Evolutionary conservation across 2,113 vertebrate species (phyloP).

Genomic region (Semicossyphus pulcher): DNA sequence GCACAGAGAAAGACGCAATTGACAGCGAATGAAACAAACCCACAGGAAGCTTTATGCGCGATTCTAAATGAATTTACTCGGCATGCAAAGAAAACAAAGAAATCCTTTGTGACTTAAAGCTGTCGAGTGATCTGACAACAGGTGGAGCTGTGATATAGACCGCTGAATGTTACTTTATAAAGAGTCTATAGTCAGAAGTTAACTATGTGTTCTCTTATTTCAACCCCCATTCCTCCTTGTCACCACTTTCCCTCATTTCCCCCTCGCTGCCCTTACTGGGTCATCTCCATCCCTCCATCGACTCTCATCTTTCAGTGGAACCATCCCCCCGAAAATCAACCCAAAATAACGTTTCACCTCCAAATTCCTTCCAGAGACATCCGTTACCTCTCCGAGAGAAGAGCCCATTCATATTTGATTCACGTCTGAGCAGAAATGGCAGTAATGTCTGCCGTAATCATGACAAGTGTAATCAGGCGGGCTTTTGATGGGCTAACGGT

Average conservation of each 20-base stretch:
- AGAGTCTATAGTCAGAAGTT: slow-evolving; percentile 36
- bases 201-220: slow-evolving; percentile 59
- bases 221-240: slow-evolving; percentile 55
- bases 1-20: background rate
- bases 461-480: slow-evolving; percentile 75
- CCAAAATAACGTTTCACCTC: slow-evolving; percentile 75
- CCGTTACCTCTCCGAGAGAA: slow-evolving; percentile 60
- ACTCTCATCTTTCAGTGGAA: slow-evolving; percentile 70
- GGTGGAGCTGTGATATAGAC: slow-evolving; percentile 16
- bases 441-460: slow-evolving; percentile 79
- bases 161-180: slow-evolving; percentile 26
- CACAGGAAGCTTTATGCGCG: background rate
- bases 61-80: too few species aligned
- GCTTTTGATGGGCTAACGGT: slow-evolving; percentile 75
- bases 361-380: slow-evolving; percentile 77
- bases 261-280: slow-evolving; percentile 47
- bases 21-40: background rate
- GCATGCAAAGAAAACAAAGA: background rate
- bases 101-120: background rate
- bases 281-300: slow-evolving; percentile 62
- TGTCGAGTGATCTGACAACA: slow-evolving; percentile 22
- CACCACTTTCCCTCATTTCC: slow-evolving; percentile 54
- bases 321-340: slow-evolving; percentile 68
- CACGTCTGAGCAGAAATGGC: slow-evolving; percentile 75
- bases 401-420: slow-evolving; percentile 76